Conservation (phyloP, 2,888 invertebrate species). For the Euphydryas editha region DNA sequence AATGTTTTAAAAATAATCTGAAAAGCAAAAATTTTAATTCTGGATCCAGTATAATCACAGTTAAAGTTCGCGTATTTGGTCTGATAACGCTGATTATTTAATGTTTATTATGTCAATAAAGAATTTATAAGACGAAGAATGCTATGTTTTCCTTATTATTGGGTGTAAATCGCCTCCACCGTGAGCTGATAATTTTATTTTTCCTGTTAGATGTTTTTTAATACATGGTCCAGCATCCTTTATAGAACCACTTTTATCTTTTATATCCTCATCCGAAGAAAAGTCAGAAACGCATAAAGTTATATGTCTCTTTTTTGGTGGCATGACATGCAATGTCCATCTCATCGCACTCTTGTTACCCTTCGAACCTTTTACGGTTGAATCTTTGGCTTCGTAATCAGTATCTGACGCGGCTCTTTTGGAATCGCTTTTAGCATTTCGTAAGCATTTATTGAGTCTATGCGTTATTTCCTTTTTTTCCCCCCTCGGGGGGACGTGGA, state of each 20-base stretch:
- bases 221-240: constrained; percentile 67
- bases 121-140: background rate
- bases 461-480: constrained; percentile 76
- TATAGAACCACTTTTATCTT: constrained; percentile 56
- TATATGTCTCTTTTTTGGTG: constrained; percentile 74
- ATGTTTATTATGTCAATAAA: background rate
- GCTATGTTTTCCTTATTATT: constrained; percentile 70
- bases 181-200: constrained; percentile 71
- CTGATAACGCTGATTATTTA: background rate
- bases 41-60: background rate
- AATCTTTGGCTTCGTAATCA: constrained; percentile 68
- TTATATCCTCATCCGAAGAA: constrained; percentile 71
- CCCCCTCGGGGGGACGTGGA: constrained; percentile 81
- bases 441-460: constrained; percentile 58
- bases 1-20: background rate
- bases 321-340: constrained; percentile 68
- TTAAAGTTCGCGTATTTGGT: background rate
- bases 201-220: constrained; percentile 61
- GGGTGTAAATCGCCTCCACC: constrained; percentile 76
- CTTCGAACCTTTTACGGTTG: constrained; percentile 46
- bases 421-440: constrained; percentile 62
- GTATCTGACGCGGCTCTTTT: constrained; percentile 75
- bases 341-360: constrained; percentile 67
- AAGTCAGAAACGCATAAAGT: constrained; percentile 62
- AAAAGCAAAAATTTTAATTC: background rate